Evolutionary conservation across 1,140 invertebrate genomes (phyloP), one percentile per base, ranked within the genome.

Genomic region (Diorhabda elongata): DNA sequence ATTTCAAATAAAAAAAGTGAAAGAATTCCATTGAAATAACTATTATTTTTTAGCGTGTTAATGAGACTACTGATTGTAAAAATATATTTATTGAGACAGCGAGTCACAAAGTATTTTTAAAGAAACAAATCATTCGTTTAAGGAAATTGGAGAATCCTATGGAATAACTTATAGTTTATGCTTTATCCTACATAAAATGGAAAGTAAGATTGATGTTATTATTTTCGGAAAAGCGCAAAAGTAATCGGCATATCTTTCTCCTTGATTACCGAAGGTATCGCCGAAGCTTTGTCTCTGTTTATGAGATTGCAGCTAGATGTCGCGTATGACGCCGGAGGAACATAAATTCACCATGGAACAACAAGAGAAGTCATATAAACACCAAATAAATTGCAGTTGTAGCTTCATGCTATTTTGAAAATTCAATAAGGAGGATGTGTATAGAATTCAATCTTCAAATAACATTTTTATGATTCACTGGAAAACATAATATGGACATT

Each of bases 361-460:
- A 44, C 8, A 62, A n/a, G 8, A 44, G 11, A 7, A 62, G 61
- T 62, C 61, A 62, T 43, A 43, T 62, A 62, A 62, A 62, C 61
- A 62, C 61, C 61, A n/a, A n/a, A 62, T 62, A 62, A 62, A 62
- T 62, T 62, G 44, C 61, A 42, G 43, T 62, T 62, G 7, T 62
- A 44, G 43, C 9, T 43, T 44, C 43, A 62, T 11, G 11, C 3
- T n/a, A n/a, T n/a, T 5, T 42, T 9, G 26, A 62, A 61, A 61
- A 9, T 43, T 41, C 11, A 43, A 61, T 61, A 43, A 42, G 59
- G 59, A 61, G 42, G 41, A 42, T 42, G 59, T 43, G 26, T 26
- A 26, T 26, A 26, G 26, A 26, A 26, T 26, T 26, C 26, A 26
- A 26, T 26, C 26, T 26, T 26, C 26, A 26, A 26, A 26, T 26